phyloP scores from a whole-genome alignment of 2,113 vertebrate genomes.

The Oreocharis arfaki region DNA sequence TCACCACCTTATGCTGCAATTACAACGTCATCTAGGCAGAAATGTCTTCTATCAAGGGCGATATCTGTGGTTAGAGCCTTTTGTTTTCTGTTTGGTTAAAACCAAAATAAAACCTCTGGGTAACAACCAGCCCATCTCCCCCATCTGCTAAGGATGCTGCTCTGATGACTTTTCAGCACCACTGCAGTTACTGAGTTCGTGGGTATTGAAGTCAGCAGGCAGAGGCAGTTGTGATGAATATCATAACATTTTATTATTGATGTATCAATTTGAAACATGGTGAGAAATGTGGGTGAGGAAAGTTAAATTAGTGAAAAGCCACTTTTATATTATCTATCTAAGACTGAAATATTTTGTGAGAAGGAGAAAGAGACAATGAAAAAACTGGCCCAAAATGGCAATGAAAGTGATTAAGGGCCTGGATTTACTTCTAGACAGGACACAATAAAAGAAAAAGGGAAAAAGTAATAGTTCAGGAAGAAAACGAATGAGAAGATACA shows the following conservation, averaged over 20 bases:
- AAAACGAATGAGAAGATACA: neutral
- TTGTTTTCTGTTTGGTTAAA: neutral
- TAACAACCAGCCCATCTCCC: neutral
- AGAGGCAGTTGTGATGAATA: neutral
- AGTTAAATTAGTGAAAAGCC: neutral
- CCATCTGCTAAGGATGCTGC: neutral
- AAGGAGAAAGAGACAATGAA: neutral
- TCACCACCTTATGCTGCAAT: neutral
- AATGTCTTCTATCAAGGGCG: neutral
- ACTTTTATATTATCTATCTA: neutral
- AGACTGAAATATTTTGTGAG: neutral
- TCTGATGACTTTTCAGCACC: neutral
- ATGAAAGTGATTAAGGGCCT: neutral
- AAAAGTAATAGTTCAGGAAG: neutral
- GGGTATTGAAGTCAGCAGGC: neutral
- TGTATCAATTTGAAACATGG: neutral
- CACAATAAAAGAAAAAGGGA: neutral
- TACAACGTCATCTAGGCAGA: neutral
- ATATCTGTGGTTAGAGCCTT: neutral
- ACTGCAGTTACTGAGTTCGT: neutral
- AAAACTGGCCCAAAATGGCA: neutral
- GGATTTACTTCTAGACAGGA: neutral
- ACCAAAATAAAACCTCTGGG: neutral
- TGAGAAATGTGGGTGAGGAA: neutral
- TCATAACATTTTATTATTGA: neutral